phyloP scores from a whole-genome alignment of 2,888 invertebrate species.

The Drosophila phalerata region DNA sequence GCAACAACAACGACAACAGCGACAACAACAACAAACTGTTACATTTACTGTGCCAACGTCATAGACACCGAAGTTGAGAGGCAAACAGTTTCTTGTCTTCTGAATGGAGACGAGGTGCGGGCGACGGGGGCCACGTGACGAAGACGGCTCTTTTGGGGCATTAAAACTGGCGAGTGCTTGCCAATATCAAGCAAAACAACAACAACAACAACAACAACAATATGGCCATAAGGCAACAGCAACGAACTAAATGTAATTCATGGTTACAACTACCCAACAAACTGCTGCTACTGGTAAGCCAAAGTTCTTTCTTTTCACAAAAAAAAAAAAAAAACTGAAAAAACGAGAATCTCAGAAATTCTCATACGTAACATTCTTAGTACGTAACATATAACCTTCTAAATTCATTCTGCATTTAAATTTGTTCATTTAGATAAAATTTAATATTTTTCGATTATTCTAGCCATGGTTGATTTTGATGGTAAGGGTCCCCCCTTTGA shows the following conservation, averaged over 20 bases:
- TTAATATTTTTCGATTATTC: no score
- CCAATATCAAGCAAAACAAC: conserved; percentile 52
- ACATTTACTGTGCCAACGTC: not conserved
- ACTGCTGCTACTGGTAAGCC: conserved; percentile 75
- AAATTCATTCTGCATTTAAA: not conserved
- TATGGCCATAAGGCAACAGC: conserved; percentile 66
- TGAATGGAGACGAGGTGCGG: conserved; percentile 68
- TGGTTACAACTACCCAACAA: conserved; percentile 77
- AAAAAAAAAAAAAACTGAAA: not conserved
- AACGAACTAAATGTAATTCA: conserved; percentile 73
- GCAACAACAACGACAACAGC: conserved; percentile 4
- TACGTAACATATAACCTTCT: no score
- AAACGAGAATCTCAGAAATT: not conserved
- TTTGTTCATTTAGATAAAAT: no score
- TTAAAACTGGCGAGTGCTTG: conserved; percentile 44
- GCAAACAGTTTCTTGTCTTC: conserved; percentile 43
- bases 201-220: conserved; percentile 57
- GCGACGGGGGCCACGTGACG: conserved; percentile 44
- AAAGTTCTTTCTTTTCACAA: not conserved
- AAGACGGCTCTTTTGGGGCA: conserved; percentile 41
- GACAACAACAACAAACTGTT: conserved; percentile 1
- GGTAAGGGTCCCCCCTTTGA: no score
- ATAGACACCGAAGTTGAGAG: conserved; percentile 13
- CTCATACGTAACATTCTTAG: no score
- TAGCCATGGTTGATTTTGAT: no score